Evolutionary conservation across 2,113 vertebrate species (phyloP).

Genomic region (Nesoenas mayeri): DNA sequence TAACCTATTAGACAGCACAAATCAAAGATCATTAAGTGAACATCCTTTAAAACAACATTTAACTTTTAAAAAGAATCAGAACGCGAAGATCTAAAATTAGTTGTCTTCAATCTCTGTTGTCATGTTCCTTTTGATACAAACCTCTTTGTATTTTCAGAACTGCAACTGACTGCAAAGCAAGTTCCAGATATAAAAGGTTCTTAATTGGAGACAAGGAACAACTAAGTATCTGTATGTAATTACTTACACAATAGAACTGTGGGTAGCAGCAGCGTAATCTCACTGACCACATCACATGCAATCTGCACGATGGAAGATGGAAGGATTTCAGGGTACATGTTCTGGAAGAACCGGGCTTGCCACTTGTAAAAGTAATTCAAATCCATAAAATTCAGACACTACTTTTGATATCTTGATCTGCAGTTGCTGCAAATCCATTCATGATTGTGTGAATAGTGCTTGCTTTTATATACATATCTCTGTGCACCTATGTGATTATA

Average conservation of each 20-base stretch:
- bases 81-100: background rate
- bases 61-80: background rate
- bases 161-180: background rate
- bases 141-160: background rate
- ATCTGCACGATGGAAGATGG: background rate
- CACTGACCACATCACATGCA: background rate
- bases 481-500: background rate
- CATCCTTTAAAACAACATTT: background rate
- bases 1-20: background rate
- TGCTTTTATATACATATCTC: background rate
- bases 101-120: background rate
- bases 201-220: background rate
- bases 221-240: background rate
- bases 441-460: background rate
- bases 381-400: background rate
- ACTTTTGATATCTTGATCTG: background rate
- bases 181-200: background rate
- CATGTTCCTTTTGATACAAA: background rate
- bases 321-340: accelerated
- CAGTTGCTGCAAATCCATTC: background rate
- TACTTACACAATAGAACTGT: background rate
- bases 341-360: background rate
- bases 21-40: background rate
- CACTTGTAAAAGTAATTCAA: background rate
- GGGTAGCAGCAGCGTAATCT: background rate